Evolutionary conservation across 2,797 vertebrate genomes (phyloP).

Genomic region (Halcyon smyrnensis): DNA sequence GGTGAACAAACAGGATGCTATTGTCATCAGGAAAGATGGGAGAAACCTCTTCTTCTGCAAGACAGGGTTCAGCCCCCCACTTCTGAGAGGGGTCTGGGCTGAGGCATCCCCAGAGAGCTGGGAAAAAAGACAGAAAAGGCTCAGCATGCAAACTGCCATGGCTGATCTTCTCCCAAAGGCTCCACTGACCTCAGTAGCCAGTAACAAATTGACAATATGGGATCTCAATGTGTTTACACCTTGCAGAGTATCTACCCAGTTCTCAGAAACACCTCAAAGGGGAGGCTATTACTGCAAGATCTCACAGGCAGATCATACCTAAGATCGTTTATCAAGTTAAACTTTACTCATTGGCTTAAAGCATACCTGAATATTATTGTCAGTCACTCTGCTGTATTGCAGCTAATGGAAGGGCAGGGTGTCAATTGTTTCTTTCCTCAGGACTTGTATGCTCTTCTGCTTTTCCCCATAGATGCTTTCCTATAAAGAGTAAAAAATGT

Average conservation of each 20-base stretch:
- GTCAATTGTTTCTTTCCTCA: conserved; percentile 51
- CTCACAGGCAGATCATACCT: background rate
- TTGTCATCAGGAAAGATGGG: background rate
- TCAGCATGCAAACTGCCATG: fast-evolving
- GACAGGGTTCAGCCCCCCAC: background rate
- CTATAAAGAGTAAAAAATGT: conserved; percentile 27
- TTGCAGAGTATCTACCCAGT: background rate
- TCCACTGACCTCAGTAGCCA: background rate
- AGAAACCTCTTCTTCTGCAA: background rate
- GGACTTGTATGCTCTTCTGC: conserved; percentile 8
- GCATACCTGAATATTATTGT: background rate
- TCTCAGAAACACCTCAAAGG: background rate
- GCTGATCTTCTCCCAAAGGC: background rate
- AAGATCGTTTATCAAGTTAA: background rate
- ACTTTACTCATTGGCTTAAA: background rate
- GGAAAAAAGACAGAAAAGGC: background rate
- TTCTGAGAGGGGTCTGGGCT: background rate
- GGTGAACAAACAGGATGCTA: background rate
- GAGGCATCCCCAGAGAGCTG: background rate
- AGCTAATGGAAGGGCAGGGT: conserved; percentile 34
- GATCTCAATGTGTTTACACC: background rate
- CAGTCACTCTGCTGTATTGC: conserved; percentile 16
- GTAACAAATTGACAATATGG: background rate
- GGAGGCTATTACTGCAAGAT: background rate
- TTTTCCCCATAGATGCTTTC: conserved; percentile 7